A percentile compares a stretch with the other conserved stretches of the same genome.
These are phyloP conservation scores for Blastobasis adustella DNA, from an alignment of 2,888 invertebrate species.

Conservation along the genomic window DNA sequence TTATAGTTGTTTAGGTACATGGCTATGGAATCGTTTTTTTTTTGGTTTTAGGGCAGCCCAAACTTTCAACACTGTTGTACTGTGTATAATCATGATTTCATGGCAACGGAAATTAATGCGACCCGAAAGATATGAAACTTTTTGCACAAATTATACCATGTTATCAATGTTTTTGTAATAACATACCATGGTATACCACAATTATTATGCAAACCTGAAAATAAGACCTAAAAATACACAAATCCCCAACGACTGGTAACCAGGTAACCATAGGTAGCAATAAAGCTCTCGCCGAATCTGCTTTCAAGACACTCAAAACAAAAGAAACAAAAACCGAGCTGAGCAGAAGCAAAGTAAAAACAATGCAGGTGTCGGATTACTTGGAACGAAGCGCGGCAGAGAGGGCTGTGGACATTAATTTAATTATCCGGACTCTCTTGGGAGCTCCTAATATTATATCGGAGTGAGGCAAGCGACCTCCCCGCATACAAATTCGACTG, in stretches of 20 bases:
- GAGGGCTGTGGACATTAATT: constrained; percentile 71
- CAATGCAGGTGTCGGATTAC: constrained; percentile 73
- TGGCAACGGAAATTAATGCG: constrained; percentile 18
- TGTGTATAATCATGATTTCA: too few relatives aligned
- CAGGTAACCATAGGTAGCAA: too few relatives aligned
- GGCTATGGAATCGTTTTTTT: too few relatives aligned
- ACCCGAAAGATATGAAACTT: constrained; percentile 17
- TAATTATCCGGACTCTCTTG: constrained; percentile 63
- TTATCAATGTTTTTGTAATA: constrained; percentile 9
- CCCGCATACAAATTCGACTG: constrained; percentile 60
- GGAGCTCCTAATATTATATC: constrained; percentile 65
- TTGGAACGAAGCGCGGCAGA: constrained; percentile 48
- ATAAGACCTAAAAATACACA: too few relatives aligned
- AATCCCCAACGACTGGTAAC: too few relatives aligned
- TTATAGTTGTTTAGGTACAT: too few relatives aligned
- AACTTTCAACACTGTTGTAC: too few relatives aligned
- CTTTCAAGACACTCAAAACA: constrained; percentile 11
- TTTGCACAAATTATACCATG: constrained; percentile 1
- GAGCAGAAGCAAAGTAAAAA: constrained; percentile 37
- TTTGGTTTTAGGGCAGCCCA: too few relatives aligned
- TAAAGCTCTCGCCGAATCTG: too few relatives aligned
- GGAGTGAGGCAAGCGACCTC: constrained; percentile 49
- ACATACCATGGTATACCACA: too few relatives aligned
- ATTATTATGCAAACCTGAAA: too few relatives aligned
- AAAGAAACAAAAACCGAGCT: constrained; percentile 30